Evolutionary conservation across 92 coral and sea anemone species (phyloP), one percentile per base, ranked within the genome.

Genomic region (Parazoanthus atlanticus): DNA sequence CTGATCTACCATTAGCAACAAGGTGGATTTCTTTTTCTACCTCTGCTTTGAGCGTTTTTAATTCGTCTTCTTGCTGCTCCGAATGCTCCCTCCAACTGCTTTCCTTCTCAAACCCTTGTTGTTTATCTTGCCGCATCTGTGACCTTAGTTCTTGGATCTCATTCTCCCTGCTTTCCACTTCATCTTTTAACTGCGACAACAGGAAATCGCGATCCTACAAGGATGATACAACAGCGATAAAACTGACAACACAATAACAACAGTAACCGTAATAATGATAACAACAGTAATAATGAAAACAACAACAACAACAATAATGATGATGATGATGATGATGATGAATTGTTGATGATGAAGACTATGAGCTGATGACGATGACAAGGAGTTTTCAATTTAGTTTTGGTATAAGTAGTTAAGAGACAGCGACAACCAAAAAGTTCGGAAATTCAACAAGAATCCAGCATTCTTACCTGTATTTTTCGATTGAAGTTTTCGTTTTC

Each of bases 61-160:
- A 34, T 0, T 89, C 86, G 1, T 88, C 80, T 78, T 95, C 95
- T 66, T 90, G 95, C 88, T 93, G 91, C 13, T 86, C 91, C 52
- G 90, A 34, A 81, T 76, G 93, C 11, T 94, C 95, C 49, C 94
- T 93, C 92, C 92, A 95, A 5, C 86, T 86, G 43, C 74, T 91
- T 74, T 97, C 98, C 34, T 82, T 81, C 10, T 97, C 94, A 52
- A 89, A 76, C 30, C 81, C 73, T 33, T 94, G 93, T 88, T 97
- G 97, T n/a, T 95, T 95, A 52, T 95, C 96, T 81, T 94, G 93
- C 84, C 93, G 77, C n/a, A 93, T 69, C 88, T 94, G 95, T 4
- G 92, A 69, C 81, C 92, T 95, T 54, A 95, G 88, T 43, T 88
- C 92, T 19, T 89, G 89, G 15, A 92, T 73, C 36, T 95, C 98